These are phyloP conservation scores for Lampris incognitus DNA, from an alignment of 2,113 vertebrate species.

Conservation along the genomic window DNA sequence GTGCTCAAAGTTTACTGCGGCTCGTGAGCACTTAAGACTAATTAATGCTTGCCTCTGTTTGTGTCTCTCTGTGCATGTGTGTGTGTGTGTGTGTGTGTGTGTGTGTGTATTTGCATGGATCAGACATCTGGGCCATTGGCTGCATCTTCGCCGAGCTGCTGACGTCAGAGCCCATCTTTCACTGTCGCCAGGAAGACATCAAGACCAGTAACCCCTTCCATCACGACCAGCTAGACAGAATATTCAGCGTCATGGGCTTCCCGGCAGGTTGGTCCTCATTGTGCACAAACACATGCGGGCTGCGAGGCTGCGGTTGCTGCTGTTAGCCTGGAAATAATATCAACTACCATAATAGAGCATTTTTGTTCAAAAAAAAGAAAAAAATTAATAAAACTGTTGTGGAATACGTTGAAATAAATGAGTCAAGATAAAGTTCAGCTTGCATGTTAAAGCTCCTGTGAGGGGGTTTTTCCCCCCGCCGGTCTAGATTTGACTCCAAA, in stretches of 20 bases:
- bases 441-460: too few species aligned
- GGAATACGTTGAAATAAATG: too few species aligned
- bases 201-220: constrained; percentile 99
- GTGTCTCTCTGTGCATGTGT: constrained; percentile 1
- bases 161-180: constrained; percentile 98
- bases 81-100: constrained; percentile 29
- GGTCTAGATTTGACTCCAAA: too few species aligned
- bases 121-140: constrained; percentile 99
- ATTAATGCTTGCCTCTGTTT: constrained; percentile 2
- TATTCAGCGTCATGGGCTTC: constrained; percentile 99
- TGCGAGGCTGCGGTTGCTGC: too few species aligned
- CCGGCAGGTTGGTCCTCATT: constrained; percentile 88
- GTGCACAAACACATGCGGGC: neutral
- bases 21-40: neutral
- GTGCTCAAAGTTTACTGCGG: neutral
- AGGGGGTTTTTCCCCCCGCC: too few species aligned
- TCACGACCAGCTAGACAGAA: constrained; percentile 97
- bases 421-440: too few species aligned
- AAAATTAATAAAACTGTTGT: too few species aligned
- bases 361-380: too few species aligned
- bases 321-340: too few species aligned
- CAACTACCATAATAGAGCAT: too few species aligned
- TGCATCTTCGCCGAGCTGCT: constrained; percentile 98
- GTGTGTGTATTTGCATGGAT: constrained; percentile 21
- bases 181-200: constrained; percentile 99